A percentile compares a stretch with the other conserved stretches of the same genome.
Evolutionary conservation across 2,113 vertebrate genomes (phyloP).

Genomic region (Mugil cephalus): DNA sequence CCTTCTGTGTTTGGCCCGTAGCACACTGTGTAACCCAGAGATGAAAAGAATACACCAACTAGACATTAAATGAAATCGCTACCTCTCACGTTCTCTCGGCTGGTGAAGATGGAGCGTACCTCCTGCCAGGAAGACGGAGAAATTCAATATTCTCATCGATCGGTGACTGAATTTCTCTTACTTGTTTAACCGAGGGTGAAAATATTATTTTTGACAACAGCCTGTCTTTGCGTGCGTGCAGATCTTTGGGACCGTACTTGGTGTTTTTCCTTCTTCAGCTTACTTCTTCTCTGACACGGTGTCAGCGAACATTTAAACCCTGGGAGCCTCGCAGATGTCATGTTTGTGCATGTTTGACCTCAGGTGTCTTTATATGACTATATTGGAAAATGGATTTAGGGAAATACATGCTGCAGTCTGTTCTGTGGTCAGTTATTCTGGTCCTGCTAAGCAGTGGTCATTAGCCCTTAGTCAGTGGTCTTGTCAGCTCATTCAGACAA

Average conservation of each 20-base stretch:
- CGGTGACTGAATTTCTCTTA: slow-evolving; percentile 29
- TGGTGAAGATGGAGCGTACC: slow-evolving; percentile 22
- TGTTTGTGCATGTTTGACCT: slow-evolving; percentile 24
- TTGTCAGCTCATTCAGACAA: slow-evolving; percentile 15
- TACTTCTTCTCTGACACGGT: neutral
- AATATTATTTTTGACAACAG: slow-evolving; percentile 29
- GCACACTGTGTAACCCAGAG: slow-evolving; percentile 61
- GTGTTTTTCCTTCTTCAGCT: no score
- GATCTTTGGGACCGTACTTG: no score
- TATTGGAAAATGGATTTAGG: slow-evolving; percentile 37
- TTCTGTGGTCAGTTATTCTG: slow-evolving; percentile 26
- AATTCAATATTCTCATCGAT: slow-evolving; percentile 56
- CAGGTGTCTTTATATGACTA: slow-evolving; percentile 13
- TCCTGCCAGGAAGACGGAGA: slow-evolving; percentile 49
- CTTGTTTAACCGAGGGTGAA: slow-evolving; percentile 12
- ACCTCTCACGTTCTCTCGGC: slow-evolving; percentile 48
- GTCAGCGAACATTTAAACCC: no score
- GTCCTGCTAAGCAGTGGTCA: slow-evolving; percentile 37
- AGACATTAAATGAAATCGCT: slow-evolving; percentile 69
- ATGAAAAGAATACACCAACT: slow-evolving; percentile 70
- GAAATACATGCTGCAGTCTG: slow-evolving; percentile 37
- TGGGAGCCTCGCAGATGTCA: slow-evolving; percentile 12
- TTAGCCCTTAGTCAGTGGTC: slow-evolving; percentile 60
- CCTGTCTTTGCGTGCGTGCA: neutral
- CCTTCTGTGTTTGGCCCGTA: slow-evolving; percentile 67